Base-by-base conservation (phyloP, 2,797 vertebrate species). In the Peromyscus nudipes region DNA sequence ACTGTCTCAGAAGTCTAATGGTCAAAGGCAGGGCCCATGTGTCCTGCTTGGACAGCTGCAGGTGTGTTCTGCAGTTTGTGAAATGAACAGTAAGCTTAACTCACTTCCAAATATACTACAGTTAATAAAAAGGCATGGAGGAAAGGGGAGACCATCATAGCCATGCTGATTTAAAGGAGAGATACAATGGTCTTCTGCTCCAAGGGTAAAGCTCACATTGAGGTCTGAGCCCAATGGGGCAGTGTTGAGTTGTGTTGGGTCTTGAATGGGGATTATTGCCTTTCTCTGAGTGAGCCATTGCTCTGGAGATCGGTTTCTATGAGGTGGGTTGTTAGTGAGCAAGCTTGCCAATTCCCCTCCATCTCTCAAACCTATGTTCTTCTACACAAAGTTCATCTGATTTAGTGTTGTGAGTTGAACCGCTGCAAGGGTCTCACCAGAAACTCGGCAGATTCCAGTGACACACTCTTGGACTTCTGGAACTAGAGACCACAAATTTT, bases 51-150 rank as follows among this genome's bases (percentile, higher is more conserved):
- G 55, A 40, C 55, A 60, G 52, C 14, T 34, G 0, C 21, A 13
- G 29, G 31, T 34, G 11, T 65, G 29, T 13, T 49, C 52, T 60
- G 19, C 21, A 86, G 49, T 57, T 43, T 83, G 9, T 86, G 34
- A 95, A 67, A 86, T 79, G 37, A 73, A 87, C 34, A 29, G 57
- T 17, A 55, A 89, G 57, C 88, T 83, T 73, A 92, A 81, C 5
- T 81, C 65, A 94, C 17, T 43, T 31, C 5, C 43, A 88, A 75
- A 94, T 25, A 86, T 2, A 73, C 11, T 6, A 29, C 37, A 92
- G 64, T 88, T 52, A 71, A 49, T 37, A 71, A 11, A 57, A 37
- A 76, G n/a, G 89, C 40, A 46, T 46, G 16, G 25, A 49, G 73
- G 83, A 43, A 64, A 67, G 13, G 76, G 86, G 23, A 4, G 12